Percentiles rank a stretch among this genome's conserved stretches.
phyloP scores from a whole-genome alignment of 2,113 vertebrate genomes.

The human (Homo sapiens) region GRCh38 chr3:166435501-166436000 shows the following conservation, averaged over 20 bases:
- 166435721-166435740: neutral
- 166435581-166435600: neutral
- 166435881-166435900: neutral
- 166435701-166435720: neutral
- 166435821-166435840: neutral
- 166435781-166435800: neutral
- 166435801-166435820: neutral
- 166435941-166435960: neutral
- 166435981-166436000: neutral
- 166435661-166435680: neutral
- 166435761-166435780: neutral
- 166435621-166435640: neutral
- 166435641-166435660: neutral
- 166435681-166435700: neutral
- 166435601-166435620: neutral
- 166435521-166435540: neutral
- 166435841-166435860: neutral
- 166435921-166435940: neutral
- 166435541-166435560: neutral
- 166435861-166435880: neutral
- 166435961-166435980: neutral
- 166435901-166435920: neutral
- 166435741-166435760: neutral
- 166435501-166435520: neutral
- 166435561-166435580: neutral